Evolutionary conservation across 2,888 invertebrate species (phyloP), one percentile per base, ranked within the genome.

Genomic region (Malachius bipustulatus): DNA sequence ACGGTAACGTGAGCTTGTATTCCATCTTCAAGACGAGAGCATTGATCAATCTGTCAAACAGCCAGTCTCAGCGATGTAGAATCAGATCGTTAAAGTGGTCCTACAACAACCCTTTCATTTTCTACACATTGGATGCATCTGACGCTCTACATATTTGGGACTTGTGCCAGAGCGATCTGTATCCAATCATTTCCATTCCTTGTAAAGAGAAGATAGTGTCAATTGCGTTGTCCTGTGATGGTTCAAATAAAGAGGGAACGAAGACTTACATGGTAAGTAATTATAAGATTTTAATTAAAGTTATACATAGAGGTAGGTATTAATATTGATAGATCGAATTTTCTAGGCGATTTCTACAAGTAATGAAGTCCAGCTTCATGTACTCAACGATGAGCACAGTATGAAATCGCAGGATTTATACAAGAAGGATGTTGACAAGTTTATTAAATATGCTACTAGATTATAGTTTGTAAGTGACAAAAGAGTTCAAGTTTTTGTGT

Each of bases 111-210:
- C 69, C 71, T 1, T 65, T 67, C 38, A 58, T 65, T 12, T 59
- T 72, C 46, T 71, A 66, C 44, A 58, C 62, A 10, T 56, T 68
- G 40, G 69, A 70, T 48, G 48, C 52, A 14, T 45, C 38, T 26
- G 65, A 58, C 45, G 64, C 62, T 19, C 57, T 72, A 28, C 62
- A 69, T 38, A 51, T 70, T 24, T 73, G 72, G 71, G 62, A 73
- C 51, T 54, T 73, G 40, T 59, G 58, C 34, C 57, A 56, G 30
- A 69, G 67, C 42, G 70, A 70, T 46, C 60, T 67, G 42, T 57
- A 57, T 42, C 71, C 71, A 1, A 51, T 59, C 14, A 54, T 61
- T 47, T 63, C 64, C 3, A 48, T 70, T 37, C 59, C 62, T 2
- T 62, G 64, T 40, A 57, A 55, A 26, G 59, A 62, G 13, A 48